Percentiles rank a stretch among this genome's conserved stretches.
Conservation (phyloP, 1,140 invertebrate genomes). For the Calycopis cecrops region DNA sequence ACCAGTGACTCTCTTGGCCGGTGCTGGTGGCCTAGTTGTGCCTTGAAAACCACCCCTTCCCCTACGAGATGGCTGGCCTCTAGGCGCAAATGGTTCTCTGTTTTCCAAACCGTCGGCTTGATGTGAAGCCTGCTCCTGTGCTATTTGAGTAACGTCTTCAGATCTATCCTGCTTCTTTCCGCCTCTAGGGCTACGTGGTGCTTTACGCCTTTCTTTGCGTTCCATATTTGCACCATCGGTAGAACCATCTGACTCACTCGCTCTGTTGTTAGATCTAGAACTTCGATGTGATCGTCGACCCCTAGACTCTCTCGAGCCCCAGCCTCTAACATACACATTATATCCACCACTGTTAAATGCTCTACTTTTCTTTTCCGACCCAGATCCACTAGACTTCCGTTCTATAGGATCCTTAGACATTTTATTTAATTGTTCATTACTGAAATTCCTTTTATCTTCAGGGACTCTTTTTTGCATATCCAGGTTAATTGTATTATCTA, state of each 20-base stretch:
- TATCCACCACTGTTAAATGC: conserved; percentile 56
- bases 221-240: conserved; percentile 57
- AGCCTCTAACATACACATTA: conserved; percentile 63
- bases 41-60: conserved; percentile 82
- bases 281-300: conserved; percentile 59
- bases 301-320: conserved; percentile 59
- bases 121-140: conserved; percentile 31
- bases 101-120: conserved; percentile 51
- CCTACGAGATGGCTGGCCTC: conserved; percentile 87
- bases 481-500: conserved; percentile 37
- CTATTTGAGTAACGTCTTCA: conserved; percentile 40
- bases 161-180: conserved; percentile 52
- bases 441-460: conserved; percentile 56
- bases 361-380: conserved; percentile 70
- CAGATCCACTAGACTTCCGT: conserved; percentile 70
- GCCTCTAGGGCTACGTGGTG: conserved; percentile 55
- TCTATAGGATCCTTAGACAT: conserved; percentile 65
- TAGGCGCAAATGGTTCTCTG: conserved; percentile 81
- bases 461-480: conserved; percentile 41
- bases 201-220: conserved; percentile 59
- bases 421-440: conserved; percentile 53
- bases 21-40: conserved; percentile 62
- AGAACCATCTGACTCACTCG: conserved; percentile 64
- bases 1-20: conserved; percentile 79
- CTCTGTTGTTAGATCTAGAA: conserved; percentile 67